Evolutionary conservation across 1,140 invertebrate species (phyloP).

Genomic region (Melanaphis sacchari): DNA sequence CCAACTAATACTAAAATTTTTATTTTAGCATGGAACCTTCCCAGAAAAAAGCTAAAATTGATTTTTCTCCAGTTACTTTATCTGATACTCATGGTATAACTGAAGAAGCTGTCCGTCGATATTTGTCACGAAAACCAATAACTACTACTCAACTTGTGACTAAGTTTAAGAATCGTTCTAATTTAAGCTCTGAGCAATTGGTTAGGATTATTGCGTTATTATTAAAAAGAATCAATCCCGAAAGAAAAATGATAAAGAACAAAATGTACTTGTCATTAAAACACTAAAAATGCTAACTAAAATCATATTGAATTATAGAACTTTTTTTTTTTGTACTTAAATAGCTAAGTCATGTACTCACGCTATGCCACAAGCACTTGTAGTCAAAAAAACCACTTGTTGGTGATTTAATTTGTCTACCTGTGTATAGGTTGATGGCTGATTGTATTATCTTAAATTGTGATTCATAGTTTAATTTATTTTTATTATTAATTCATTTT

Average conservation of each 20-base stretch:
- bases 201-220: slow-evolving; percentile 94
- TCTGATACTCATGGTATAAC: slow-evolving; percentile 83
- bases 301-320: background rate
- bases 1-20: background rate
- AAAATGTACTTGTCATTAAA: slow-evolving; percentile 94
- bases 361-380: background rate
- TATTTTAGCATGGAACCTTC: slow-evolving; percentile 55
- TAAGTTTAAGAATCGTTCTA: slow-evolving; percentile 95
- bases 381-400: background rate
- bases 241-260: slow-evolving; percentile 89
- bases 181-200: slow-evolving; percentile 85
- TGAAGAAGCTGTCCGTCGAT: slow-evolving; percentile 91
- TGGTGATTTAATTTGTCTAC: background rate
- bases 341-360: background rate
- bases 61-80: slow-evolving; percentile 53
- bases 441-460: background rate
- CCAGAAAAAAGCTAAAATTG: slow-evolving; percentile 60
- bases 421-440: background rate
- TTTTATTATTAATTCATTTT: background rate
- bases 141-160: slow-evolving; percentile 92
- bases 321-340: background rate
- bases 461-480: background rate
- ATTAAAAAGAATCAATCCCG: slow-evolving; percentile 92
- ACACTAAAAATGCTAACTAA: slow-evolving; percentile 58
- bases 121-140: slow-evolving; percentile 94